phyloP scores from a whole-genome alignment of 2,113 vertebrate genomes.

The Sinocyclocheilus anshuiensis region DNA sequence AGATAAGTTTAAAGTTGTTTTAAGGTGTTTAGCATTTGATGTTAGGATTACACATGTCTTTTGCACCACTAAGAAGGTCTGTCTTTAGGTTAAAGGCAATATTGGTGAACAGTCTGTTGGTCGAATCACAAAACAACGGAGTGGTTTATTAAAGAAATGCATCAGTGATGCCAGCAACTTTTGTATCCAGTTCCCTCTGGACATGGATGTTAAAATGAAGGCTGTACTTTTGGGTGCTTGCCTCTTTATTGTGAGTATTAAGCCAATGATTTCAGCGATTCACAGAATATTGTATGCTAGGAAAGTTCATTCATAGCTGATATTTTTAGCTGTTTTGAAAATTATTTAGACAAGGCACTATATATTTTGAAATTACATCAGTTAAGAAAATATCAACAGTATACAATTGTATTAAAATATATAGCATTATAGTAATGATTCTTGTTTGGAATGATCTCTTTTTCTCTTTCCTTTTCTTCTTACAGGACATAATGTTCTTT shows the following conservation, averaged over 20 bases:
- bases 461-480: constrained; percentile 1
- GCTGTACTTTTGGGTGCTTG: constrained; percentile 86
- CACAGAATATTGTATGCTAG: not conserved
- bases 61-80: not conserved
- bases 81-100: constrained; percentile 76
- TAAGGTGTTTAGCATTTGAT: not conserved
- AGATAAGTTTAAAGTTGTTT: not conserved
- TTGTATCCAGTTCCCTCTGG: constrained; percentile 86
- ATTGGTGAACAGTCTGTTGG: constrained; percentile 74
- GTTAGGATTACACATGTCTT: not conserved
- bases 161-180: constrained; percentile 87
- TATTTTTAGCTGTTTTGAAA: not conserved
- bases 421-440: not conserved
- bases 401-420: not conserved
- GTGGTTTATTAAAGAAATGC: constrained; percentile 79
- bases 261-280: not conserved
- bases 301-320: not conserved
- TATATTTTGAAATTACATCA: not conserved
- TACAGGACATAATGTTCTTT: constrained; percentile 88
- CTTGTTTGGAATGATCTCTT: not conserved
- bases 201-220: constrained; percentile 87
- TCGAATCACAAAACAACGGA: constrained; percentile 88
- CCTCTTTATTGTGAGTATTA: constrained; percentile 86
- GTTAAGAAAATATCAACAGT: not conserved
- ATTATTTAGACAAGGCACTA: not conserved